Percentiles rank a stretch among this genome's conserved stretches.
Conservation (phyloP, 2,113 vertebrate species). For the Chaenocephalus aceratus region DNA sequence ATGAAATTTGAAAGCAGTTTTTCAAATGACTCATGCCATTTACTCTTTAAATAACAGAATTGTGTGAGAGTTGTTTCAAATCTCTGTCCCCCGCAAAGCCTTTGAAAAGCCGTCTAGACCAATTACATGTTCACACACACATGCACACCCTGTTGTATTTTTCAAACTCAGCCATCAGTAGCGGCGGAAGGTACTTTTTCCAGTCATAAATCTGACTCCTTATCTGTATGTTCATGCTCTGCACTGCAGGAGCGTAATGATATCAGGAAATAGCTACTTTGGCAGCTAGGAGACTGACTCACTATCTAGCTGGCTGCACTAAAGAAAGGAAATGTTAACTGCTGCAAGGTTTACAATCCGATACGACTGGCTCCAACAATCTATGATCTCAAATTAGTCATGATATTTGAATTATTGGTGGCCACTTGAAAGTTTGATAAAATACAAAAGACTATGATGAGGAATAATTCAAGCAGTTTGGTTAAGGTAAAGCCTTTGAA, state of each 20-base stretch:
- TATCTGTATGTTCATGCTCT: constrained; percentile 23
- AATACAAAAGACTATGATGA: background rate
- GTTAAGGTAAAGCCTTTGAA: background rate
- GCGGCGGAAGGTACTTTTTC: constrained; percentile 27
- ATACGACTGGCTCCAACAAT: constrained; percentile 40
- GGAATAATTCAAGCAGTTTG: constrained; percentile 7
- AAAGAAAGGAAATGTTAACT: constrained; percentile 27
- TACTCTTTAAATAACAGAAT: background rate
- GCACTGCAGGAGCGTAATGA: background rate
- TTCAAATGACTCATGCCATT: background rate
- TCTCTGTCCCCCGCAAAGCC: constrained; percentile 1
- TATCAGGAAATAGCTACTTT: constrained; percentile 10
- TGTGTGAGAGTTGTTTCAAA: background rate
- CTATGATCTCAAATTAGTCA: constrained; percentile 7
- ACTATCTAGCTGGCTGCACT: constrained; percentile 16
- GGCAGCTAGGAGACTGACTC: constrained; percentile 11
- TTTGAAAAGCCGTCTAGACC: background rate
- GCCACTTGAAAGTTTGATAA: constrained; percentile 18
- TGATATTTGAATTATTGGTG: constrained; percentile 12
- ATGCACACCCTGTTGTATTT: background rate
- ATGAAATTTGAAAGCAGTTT: background rate
- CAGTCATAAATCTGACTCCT: constrained; percentile 29
- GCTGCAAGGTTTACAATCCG: constrained; percentile 33
- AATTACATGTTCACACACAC: background rate
- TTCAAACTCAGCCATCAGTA: background rate